A percentile compares a stretch with the other conserved stretches of the same genome.
These are phyloP conservation scores for Acronicta psi DNA, from an alignment of 2,888 invertebrate species.

Conservation along the genomic window DNA sequence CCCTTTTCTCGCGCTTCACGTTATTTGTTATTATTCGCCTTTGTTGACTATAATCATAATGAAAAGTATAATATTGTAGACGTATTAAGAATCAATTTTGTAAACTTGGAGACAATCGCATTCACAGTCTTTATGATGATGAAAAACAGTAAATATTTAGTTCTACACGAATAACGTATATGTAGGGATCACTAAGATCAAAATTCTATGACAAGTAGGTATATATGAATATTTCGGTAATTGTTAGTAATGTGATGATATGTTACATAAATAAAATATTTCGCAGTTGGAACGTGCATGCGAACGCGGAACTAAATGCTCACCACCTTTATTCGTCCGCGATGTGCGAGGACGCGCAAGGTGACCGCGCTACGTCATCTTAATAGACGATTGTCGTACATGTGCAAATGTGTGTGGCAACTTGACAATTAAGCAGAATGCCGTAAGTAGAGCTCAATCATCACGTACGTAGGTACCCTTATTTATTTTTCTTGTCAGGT, in stretches of 20 bases:
- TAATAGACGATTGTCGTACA: constrained; percentile 49
- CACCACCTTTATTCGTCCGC: constrained; percentile 84
- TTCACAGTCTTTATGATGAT: constrained; percentile 39
- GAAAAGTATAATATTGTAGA: constrained; percentile 47
- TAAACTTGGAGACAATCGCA: constrained; percentile 44
- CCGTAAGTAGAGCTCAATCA: constrained; percentile 31
- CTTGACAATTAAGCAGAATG: constrained; percentile 41
- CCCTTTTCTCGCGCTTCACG: constrained; percentile 44
- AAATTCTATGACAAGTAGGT: constrained; percentile 11
- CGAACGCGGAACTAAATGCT: constrained; percentile 78
- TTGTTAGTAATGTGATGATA: constrained; percentile 22
- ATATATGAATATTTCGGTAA: constrained; percentile 7
- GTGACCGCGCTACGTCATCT: constrained; percentile 75
- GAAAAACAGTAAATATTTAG: constrained; percentile 39
- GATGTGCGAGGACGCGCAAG: constrained; percentile 83
- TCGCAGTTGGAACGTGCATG: constrained; percentile 57
- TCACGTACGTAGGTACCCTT: constrained; percentile 15
- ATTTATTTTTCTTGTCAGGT: constrained; percentile 21
- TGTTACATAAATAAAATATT: constrained; percentile 59
- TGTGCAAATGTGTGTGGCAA: constrained; percentile 44
- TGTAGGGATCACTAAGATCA: constrained; percentile 21
- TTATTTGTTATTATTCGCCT: constrained; percentile 56
- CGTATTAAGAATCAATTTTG: constrained; percentile 33
- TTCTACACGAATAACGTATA: constrained; percentile 31
- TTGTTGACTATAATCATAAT: constrained; percentile 50